Evolutionary conservation across 2,113 vertebrate species (phyloP).

Genomic region (Brachionichthys hirsutus): DNA sequence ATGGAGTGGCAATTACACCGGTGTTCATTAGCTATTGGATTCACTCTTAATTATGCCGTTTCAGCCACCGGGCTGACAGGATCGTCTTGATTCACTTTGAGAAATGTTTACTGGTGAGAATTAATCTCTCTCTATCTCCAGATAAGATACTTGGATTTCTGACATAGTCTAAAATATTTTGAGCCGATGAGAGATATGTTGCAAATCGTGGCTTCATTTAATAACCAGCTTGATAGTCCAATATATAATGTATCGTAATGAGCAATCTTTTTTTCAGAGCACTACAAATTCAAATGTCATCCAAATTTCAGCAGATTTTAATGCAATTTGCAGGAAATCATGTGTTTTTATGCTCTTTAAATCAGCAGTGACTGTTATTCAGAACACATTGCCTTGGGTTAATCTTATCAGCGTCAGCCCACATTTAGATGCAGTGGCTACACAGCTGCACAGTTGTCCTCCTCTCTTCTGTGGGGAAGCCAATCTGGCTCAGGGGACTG

Average conservation of each 20-base stretch:
- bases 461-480: slow-evolving; percentile 16
- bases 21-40: slow-evolving; percentile 34
- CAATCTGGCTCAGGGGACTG: slow-evolving; percentile 43
- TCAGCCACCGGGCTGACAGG: slow-evolving; percentile 14
- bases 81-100: slow-evolving; percentile 32
- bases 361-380: slow-evolving; percentile 3
- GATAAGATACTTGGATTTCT: slow-evolving; percentile 11
- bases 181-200: background rate
- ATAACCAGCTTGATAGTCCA: background rate
- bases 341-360: slow-evolving; percentile 3
- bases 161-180: background rate
- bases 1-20: slow-evolving; percentile 30
- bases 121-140: slow-evolving; percentile 13
- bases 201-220: slow-evolving; percentile 11
- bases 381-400: slow-evolving; percentile 15
- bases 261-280: no score
- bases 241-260: no score
- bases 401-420: slow-evolving; percentile 35
- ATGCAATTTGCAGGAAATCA: background rate
- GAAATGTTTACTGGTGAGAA: slow-evolving; percentile 7
- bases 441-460: slow-evolving; percentile 16
- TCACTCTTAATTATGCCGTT: slow-evolving; percentile 35
- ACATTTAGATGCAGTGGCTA: slow-evolving; percentile 28
- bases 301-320: slow-evolving; percentile 8
- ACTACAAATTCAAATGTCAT: background rate